phyloP scores from a whole-genome alignment of 2,113 vertebrate species.

The Trichomycterus rosablanca region DNA sequence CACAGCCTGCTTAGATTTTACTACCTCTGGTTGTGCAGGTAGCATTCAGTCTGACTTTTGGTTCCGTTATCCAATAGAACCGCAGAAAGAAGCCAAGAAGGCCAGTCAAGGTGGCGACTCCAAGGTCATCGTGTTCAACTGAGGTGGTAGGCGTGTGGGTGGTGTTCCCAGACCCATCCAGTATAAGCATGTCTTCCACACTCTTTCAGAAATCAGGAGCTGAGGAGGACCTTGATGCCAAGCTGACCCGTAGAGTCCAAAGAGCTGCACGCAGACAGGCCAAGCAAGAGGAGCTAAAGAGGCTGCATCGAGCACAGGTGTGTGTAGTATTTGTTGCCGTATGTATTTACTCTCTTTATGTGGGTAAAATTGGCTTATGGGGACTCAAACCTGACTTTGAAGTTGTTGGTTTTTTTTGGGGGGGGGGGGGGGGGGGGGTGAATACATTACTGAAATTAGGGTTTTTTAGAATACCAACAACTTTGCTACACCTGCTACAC shows the following conservation, averaged over 20 bases:
- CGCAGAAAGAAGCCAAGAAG: background rate
- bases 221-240: constrained; percentile 77
- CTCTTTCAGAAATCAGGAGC: constrained; percentile 71
- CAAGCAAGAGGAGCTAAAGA: constrained; percentile 88
- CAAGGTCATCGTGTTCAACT: constrained; percentile 54
- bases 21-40: background rate
- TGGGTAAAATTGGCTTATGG: too few relatives aligned
- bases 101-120: constrained; percentile 4
- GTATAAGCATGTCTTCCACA: constrained; percentile 57
- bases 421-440: too few relatives aligned
- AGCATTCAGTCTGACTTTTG: constrained; percentile 6
- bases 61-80: constrained; percentile 33
- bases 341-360: too few relatives aligned
- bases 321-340: too few relatives aligned
- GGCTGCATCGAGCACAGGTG: constrained; percentile 92
- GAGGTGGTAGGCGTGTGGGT: constrained; percentile 56
- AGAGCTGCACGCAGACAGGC: constrained; percentile 83
- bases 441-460: too few relatives aligned
- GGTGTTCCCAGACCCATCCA: constrained; percentile 51
- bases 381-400: too few relatives aligned
- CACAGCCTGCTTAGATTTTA: constrained; percentile 40
- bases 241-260: constrained; percentile 80
- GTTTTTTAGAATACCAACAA: too few relatives aligned
- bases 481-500: too few relatives aligned
- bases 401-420: too few relatives aligned